A percentile compares a stretch with the other conserved stretches of the same genome.
These are phyloP conservation scores for Ctenosaura bakeri DNA, from an alignment of 2,797 vertebrate species.

Conservation along the genomic window DNA sequence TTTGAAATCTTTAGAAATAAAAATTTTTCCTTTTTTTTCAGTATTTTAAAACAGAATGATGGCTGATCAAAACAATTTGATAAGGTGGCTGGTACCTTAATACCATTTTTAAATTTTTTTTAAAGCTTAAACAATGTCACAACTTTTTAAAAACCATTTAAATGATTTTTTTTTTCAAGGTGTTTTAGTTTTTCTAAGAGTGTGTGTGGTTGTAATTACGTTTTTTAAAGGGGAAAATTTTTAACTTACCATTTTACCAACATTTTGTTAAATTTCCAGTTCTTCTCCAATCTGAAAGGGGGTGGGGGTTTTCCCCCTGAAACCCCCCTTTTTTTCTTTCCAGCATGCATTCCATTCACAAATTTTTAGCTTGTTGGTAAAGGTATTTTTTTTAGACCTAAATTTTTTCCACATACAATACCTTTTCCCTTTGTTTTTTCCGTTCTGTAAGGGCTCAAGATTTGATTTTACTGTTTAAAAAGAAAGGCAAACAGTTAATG, in stretches of 20 bases:
- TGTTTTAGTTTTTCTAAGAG: background rate
- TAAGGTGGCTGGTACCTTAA: accelerated
- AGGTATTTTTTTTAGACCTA: background rate
- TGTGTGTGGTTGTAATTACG: background rate
- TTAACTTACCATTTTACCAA: background rate
- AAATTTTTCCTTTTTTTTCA: accelerated
- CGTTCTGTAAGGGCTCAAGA: background rate
- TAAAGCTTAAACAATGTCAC: background rate
- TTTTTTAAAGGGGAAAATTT: too few species aligned
- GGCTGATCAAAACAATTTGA: background rate
- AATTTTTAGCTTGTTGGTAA: background rate
- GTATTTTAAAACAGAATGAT: background rate
- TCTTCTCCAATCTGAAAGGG: too few species aligned
- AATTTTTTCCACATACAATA: background rate
- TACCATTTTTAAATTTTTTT: background rate
- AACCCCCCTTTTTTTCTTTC: background rate
- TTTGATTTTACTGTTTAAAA: background rate
- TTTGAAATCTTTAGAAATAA: background rate
- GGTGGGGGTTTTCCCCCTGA: too few species aligned
- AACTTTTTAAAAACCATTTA: too few species aligned
- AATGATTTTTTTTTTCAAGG: too few species aligned
- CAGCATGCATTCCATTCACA: background rate
- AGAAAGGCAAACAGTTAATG: background rate
- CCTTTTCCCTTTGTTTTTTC: too few species aligned
- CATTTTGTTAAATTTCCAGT: too few species aligned